These are phyloP conservation scores for Pelvicachromis taeniatus DNA, from an alignment of 2,113 vertebrate species.

Conservation along the genomic window DNA sequence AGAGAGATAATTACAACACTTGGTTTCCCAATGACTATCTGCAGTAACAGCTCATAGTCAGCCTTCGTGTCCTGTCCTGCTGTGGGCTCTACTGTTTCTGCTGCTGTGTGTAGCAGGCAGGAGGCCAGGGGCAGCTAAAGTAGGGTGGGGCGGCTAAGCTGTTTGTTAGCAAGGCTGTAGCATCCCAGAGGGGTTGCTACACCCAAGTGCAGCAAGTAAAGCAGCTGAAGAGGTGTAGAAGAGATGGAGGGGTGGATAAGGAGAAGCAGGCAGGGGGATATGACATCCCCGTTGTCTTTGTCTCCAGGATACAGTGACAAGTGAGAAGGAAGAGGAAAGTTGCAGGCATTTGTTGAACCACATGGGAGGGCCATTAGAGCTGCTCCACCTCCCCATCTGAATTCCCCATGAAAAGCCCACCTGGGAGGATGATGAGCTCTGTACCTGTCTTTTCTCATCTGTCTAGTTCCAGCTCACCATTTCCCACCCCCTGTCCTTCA, in stretches of 20 bases:
- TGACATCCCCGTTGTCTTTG: slow-evolving; percentile 44
- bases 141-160: slow-evolving; percentile 34
- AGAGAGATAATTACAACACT: background rate
- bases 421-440: slow-evolving; percentile 26
- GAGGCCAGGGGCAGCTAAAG: background rate
- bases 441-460: background rate
- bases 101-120: slow-evolving; percentile 17
- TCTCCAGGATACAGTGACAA: slow-evolving; percentile 65
- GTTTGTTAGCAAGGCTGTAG: slow-evolving; percentile 53
- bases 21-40: background rate
- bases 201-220: background rate
- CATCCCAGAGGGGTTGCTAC: background rate
- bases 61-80: background rate
- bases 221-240: background rate
- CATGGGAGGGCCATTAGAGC: slow-evolving; percentile 50
- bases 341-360: slow-evolving; percentile 3
- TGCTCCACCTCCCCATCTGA: slow-evolving; percentile 25
- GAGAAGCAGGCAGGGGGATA: background rate
- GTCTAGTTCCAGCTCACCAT: background rate
- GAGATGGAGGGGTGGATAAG: background rate
- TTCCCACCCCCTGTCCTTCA: background rate
- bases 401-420: slow-evolving; percentile 49
- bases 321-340: slow-evolving; percentile 17
- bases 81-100: slow-evolving; percentile 8
- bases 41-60: background rate